phyloP scores from a whole-genome alignment of 2,888 invertebrate species.

The Lottia gigantea region DNA sequence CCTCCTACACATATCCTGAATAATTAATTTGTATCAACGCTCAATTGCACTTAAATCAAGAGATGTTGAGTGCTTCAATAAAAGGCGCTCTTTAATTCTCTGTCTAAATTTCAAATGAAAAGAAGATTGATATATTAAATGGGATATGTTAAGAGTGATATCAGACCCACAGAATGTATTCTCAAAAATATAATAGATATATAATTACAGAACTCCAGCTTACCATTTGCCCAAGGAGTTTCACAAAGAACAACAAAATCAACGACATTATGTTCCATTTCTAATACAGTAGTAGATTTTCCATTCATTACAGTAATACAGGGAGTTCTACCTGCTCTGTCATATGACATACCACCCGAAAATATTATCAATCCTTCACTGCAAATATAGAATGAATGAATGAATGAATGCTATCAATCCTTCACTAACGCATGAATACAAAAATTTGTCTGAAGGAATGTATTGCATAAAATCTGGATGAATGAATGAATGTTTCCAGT shows the following conservation, averaged over 20 bases:
- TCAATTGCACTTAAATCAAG: too few species aligned
- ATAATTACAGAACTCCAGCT: neutral
- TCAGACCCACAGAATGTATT: too few species aligned
- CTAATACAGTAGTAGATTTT: conserved; percentile 95
- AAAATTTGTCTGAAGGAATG: neutral
- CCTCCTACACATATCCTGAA: too few species aligned
- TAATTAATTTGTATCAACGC: too few species aligned
- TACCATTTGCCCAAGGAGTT: conserved; percentile 92
- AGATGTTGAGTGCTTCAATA: too few species aligned
- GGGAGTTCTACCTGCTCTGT: conserved; percentile 83
- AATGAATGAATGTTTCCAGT: too few species aligned
- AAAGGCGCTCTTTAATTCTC: too few species aligned
- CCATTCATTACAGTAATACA: conserved; percentile 96
- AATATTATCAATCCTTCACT: conserved; percentile 93
- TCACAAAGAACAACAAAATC: conserved; percentile 97
- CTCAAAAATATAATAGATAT: too few species aligned
- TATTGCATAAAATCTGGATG: too few species aligned
- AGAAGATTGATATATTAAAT: too few species aligned
- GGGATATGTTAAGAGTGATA: too few species aligned
- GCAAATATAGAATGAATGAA: conserved; percentile 30
- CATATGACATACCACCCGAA: conserved; percentile 93
- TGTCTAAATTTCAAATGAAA: too few species aligned
- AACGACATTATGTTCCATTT: conserved; percentile 98
- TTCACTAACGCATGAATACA: conserved; percentile 71
- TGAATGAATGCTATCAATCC: conserved; percentile 76